A percentile compares a stretch with the other conserved stretches of the same genome.
Evolutionary conservation across 2,888 invertebrate genomes (phyloP).

Genomic region (Pollenia griseotomentosa): DNA sequence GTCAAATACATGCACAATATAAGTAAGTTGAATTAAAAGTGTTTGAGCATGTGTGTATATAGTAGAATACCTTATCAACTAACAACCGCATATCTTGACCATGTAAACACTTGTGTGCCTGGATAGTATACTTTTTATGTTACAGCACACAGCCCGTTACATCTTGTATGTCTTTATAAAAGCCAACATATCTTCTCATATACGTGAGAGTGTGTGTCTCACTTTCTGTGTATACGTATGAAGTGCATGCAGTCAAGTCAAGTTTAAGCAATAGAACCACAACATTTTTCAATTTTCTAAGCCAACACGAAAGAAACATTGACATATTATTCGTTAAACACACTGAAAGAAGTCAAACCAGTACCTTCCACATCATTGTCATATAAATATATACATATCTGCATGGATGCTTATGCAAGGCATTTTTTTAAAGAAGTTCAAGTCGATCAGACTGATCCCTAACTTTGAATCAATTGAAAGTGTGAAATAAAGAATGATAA

Average conservation of each 20-base stretch:
- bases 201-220: constrained; percentile 63
- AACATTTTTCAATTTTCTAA: constrained; percentile 63
- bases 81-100: constrained; percentile 67
- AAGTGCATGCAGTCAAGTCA: constrained; percentile 47
- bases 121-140: constrained; percentile 16
- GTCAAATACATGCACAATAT: background rate
- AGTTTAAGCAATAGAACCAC: constrained; percentile 66
- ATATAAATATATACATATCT: background rate
- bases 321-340: constrained; percentile 27
- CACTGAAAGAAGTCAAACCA: constrained; percentile 5
- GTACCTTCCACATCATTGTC: background rate
- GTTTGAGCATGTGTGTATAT: background rate
- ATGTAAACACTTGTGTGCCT: constrained; percentile 64
- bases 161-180: constrained; percentile 55
- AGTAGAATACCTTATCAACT: constrained; percentile 29
- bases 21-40: background rate
- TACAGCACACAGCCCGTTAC: background rate
- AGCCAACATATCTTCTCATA: constrained; percentile 54
- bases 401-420: background rate
- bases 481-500: too few relatives aligned
- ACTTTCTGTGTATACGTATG: constrained; percentile 64
- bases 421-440: background rate
- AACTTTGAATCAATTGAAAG: too few relatives aligned
- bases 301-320: constrained; percentile 40
- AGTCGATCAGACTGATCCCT: too few relatives aligned